phyloP scores from a whole-genome alignment of 2,113 vertebrate genomes.

The Tinamus guttatus region DNA sequence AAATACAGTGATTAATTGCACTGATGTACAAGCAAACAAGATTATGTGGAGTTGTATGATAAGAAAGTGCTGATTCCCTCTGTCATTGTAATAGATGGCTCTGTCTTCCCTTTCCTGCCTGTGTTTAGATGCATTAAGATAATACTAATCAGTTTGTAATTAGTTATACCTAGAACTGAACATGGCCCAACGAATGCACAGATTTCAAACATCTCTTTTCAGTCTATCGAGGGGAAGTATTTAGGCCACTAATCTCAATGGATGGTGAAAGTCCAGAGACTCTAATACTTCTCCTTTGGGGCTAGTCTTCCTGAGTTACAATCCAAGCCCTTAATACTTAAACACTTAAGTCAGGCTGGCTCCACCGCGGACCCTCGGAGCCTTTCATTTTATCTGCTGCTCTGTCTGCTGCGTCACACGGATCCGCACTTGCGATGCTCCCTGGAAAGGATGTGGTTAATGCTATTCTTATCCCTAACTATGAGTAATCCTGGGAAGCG shows the following conservation, averaged over 20 bases:
- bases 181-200: neutral
- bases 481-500: neutral
- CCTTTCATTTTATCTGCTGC: conserved; percentile 2
- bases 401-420: neutral
- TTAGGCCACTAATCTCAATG: neutral
- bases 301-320: neutral
- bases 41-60: conserved; percentile 69
- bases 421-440: neutral
- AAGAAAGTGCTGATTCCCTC: conserved; percentile 70
- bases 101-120: conserved; percentile 42
- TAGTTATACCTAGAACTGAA: conserved; percentile 12
- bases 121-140: conserved; percentile 66
- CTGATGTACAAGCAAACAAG: conserved; percentile 50
- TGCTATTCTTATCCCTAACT: neutral
- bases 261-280: neutral
- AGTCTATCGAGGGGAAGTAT: neutral
- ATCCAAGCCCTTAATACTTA: neutral
- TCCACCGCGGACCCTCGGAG: neutral
- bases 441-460: neutral
- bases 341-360: too few species aligned
- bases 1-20: conserved; percentile 73
- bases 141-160: conserved; percentile 61
- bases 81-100: conserved; percentile 69
- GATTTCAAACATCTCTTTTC: neutral
- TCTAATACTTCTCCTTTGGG: neutral